These are phyloP conservation scores for Neocloeon triangulifer DNA, from an alignment of 1,140 invertebrate species.

Conservation along the genomic window DNA sequence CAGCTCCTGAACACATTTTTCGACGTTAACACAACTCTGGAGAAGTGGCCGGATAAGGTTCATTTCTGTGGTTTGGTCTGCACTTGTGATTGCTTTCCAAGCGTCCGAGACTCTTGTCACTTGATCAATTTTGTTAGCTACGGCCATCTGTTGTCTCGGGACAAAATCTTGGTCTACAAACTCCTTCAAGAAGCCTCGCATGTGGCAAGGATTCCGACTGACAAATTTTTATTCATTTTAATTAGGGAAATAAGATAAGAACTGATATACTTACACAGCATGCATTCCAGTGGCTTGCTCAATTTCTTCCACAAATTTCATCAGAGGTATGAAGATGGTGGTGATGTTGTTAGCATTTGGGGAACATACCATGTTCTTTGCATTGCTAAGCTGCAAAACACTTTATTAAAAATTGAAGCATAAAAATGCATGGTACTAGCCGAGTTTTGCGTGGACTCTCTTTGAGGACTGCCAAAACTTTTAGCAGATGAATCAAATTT, in stretches of 20 bases:
- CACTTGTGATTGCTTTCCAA: conserved; percentile 39
- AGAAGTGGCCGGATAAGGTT: conserved; percentile 24
- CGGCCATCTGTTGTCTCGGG: conserved; percentile 29
- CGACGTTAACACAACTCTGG: conserved; percentile 47
- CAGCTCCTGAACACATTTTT: conserved; percentile 42
- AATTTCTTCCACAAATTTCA: conserved; percentile 52
- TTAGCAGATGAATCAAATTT: conserved; percentile 59
- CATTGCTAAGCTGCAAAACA: too few relatives aligned
- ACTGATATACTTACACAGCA: conserved; percentile 25
- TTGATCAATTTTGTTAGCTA: conserved; percentile 33
- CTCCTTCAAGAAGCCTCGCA: conserved; percentile 1
- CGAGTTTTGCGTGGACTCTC: neutral
- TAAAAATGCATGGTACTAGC: neutral
- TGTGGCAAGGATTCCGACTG: neutral
- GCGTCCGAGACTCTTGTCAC: conserved; percentile 51
- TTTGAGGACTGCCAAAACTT: conserved; percentile 36
- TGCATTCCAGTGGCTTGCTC: conserved; percentile 37
- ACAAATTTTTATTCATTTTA: conserved; percentile 4
- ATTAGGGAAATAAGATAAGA: neutral
- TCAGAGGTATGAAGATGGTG: conserved; percentile 47
- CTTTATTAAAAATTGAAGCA: too few relatives aligned
- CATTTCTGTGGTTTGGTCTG: conserved; percentile 37
- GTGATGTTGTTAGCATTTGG: conserved; percentile 53
- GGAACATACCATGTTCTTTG: conserved; percentile 40
- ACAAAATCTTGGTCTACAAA: conserved; percentile 15